phyloP scores from a whole-genome alignment of 1,140 invertebrate genomes.

The Megathymus violae region DNA sequence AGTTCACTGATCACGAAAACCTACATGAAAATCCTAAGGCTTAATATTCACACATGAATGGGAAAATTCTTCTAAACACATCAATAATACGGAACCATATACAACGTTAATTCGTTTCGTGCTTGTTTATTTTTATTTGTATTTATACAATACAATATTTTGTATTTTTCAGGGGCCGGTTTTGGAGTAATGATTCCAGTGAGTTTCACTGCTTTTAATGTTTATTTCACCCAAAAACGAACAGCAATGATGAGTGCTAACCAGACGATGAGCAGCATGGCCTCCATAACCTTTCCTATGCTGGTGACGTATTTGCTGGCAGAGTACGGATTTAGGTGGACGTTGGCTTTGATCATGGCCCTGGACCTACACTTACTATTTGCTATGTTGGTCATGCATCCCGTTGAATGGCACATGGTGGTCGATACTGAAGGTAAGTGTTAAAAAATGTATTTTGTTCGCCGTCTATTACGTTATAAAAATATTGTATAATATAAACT shows the following conservation, averaged over 20 bases:
- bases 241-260: constrained; percentile 78
- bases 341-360: constrained; percentile 69
- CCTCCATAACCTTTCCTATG: constrained; percentile 74
- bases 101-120: no score
- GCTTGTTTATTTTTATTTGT: no score
- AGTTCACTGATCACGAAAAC: no score
- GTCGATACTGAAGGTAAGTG: constrained; percentile 29
- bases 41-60: no score
- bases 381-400: constrained; percentile 77
- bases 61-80: no score
- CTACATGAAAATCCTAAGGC: no score
- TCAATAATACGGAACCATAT: no score
- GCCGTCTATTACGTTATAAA: no score
- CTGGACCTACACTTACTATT: constrained; percentile 72
- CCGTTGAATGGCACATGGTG: constrained; percentile 74
- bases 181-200: constrained; percentile 78
- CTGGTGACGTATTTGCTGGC: constrained; percentile 65
- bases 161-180: constrained; percentile 61
- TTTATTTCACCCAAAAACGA: constrained; percentile 71
- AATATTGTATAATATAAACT: no score
- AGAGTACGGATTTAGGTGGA: constrained; percentile 74
- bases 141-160: neutral
- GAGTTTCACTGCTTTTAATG: constrained; percentile 74
- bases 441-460: neutral
- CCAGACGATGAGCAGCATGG: constrained; percentile 74